Conservation (phyloP, 2,888 invertebrate genomes). For the Phrixothrix hirtus region DNA sequence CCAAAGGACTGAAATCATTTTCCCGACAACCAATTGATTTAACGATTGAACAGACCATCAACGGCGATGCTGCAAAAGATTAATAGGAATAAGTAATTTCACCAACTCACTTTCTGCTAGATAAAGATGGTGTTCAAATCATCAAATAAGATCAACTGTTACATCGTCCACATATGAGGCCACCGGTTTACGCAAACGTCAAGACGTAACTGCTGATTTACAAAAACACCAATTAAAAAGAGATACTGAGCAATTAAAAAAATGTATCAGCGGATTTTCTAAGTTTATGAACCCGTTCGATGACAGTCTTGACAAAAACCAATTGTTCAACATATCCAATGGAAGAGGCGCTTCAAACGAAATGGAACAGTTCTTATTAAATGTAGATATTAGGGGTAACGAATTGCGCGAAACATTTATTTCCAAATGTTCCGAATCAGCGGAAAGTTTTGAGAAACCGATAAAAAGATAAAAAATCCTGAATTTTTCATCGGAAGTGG, state of each 20-base stretch:
- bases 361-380: slow-evolving; percentile 18
- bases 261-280: slow-evolving; percentile 17
- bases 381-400: slow-evolving; percentile 17
- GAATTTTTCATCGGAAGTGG: slow-evolving; percentile 8
- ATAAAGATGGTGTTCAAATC: slow-evolving; percentile 36
- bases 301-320: slow-evolving; percentile 12
- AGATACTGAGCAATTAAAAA: slow-evolving; percentile 14
- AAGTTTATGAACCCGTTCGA: slow-evolving; percentile 28
- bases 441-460: slow-evolving; percentile 13
- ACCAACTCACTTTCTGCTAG: slow-evolving; percentile 40
- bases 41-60: slow-evolving; percentile 36
- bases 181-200: slow-evolving; percentile 31
- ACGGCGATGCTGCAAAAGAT: slow-evolving; percentile 36
- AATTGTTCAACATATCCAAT: slow-evolving; percentile 27
- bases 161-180: slow-evolving; percentile 27
- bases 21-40: slow-evolving; percentile 38
- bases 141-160: slow-evolving; percentile 9
- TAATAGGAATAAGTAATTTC: slow-evolving; percentile 34
- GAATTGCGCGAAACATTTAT: slow-evolving; percentile 21
- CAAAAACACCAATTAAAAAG: slow-evolving; percentile 3
- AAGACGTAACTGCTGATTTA: slow-evolving; percentile 38
- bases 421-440: slow-evolving; percentile 8
- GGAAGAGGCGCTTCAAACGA: slow-evolving; percentile 21
- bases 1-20: slow-evolving; percentile 38
- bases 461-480: slow-evolving; percentile 11